Evolutionary conservation across 2,113 vertebrate genomes (phyloP).

Genomic region (Ursus arctos): DNA sequence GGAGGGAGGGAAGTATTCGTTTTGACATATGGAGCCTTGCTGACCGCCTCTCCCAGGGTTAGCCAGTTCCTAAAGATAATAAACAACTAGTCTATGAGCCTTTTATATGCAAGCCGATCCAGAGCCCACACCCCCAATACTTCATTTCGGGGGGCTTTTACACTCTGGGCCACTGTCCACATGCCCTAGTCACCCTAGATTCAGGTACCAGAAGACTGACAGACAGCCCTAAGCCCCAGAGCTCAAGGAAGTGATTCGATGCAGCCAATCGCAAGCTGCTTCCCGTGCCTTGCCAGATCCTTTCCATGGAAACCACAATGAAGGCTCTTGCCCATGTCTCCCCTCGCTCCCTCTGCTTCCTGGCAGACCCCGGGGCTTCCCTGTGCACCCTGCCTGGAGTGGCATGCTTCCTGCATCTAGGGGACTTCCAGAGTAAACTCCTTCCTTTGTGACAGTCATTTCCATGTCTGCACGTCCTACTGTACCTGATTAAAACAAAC

Average conservation of each 20-base stretch:
- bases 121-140: too few species aligned
- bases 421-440: neutral
- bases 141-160: neutral
- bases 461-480: neutral
- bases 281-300: neutral
- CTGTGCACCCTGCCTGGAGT: fast-evolving
- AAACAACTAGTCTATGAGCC: neutral
- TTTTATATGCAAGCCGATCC: neutral
- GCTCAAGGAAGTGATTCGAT: neutral
- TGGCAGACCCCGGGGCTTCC: neutral
- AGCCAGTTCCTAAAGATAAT: neutral
- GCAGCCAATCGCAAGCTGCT: neutral
- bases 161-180: neutral
- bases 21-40: neutral
- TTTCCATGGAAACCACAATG: neutral
- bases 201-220: neutral
- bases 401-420: neutral
- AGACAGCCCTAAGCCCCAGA: neutral
- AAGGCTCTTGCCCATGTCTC: neutral
- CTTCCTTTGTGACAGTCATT: neutral
- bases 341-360: neutral
- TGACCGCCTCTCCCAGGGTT: neutral
- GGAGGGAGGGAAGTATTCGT: neutral
- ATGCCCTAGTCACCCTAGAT: neutral
- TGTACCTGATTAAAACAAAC: neutral